phyloP scores from a whole-genome alignment of 2,113 vertebrate genomes.

The Eurystomus gularis region DNA sequence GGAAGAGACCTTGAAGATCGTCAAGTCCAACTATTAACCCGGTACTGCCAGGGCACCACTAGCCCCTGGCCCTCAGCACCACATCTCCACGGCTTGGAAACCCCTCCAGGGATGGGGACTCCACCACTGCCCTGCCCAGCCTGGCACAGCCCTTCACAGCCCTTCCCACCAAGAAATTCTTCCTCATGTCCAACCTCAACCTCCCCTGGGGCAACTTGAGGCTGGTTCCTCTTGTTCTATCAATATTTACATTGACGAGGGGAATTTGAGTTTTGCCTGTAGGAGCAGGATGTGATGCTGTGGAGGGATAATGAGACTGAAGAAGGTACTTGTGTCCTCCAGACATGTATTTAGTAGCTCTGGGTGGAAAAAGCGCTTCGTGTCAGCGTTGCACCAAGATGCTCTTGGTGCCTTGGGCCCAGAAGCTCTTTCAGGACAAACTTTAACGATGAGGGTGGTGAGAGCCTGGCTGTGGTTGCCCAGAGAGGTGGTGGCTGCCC shows the following conservation, averaged over 20 bases:
- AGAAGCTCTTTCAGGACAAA: neutral
- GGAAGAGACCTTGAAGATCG: neutral
- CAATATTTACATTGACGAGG: accelerated
- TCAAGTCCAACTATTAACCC: neutral
- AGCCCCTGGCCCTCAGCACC: no score
- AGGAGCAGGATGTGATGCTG: neutral
- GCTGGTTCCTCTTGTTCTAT: no score
- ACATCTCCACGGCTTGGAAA: neutral
- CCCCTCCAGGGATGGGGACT: neutral
- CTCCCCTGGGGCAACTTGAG: neutral
- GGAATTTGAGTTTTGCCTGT: neutral
- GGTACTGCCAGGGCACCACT: neutral
- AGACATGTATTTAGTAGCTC: neutral
- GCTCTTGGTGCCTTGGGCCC: neutral
- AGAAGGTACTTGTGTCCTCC: neutral
- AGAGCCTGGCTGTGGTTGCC: neutral
- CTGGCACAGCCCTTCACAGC: neutral
- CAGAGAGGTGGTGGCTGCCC: neutral
- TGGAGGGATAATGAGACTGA: neutral
- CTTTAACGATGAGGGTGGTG: neutral
- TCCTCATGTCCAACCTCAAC: neutral
- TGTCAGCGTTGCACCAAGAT: neutral
- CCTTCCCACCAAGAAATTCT: neutral
- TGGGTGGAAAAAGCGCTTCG: neutral
- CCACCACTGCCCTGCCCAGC: neutral